Percentiles rank a stretch among this genome's conserved stretches.
Evolutionary conservation across 2,888 invertebrate genomes (phyloP).

Genomic region (Argyresthia albistria): DNA sequence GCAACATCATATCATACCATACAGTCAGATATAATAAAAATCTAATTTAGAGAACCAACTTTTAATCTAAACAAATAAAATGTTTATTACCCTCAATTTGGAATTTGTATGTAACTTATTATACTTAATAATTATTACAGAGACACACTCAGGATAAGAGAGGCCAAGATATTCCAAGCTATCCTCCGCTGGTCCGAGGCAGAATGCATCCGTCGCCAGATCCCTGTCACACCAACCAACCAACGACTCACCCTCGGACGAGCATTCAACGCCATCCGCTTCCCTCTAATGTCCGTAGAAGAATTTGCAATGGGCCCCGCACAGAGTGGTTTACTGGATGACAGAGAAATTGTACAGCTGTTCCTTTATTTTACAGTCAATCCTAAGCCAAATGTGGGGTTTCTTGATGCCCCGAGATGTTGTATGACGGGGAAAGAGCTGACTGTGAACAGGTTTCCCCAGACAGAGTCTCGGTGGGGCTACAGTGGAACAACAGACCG

Average conservation of each 20-base stretch:
- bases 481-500: conserved; percentile 88
- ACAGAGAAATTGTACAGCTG: conserved; percentile 82
- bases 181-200: conserved; percentile 82
- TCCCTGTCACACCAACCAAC: conserved; percentile 77
- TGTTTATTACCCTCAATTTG: too few relatives aligned
- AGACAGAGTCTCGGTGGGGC: conserved; percentile 87
- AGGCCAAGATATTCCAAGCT: conserved; percentile 83
- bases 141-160: conserved; percentile 84
- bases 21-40: too few relatives aligned
- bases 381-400: conserved; percentile 82
- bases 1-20: too few relatives aligned
- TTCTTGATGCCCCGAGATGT: conserved; percentile 80
- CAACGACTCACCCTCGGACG: conserved; percentile 78
- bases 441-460: conserved; percentile 79
- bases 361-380: conserved; percentile 81
- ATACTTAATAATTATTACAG: conserved; percentile 39
- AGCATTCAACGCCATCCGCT: conserved; percentile 81
- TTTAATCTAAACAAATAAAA: too few relatives aligned
- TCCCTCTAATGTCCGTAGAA: conserved; percentile 88
- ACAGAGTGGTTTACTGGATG: conserved; percentile 81
- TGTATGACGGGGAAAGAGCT: conserved; percentile 86
- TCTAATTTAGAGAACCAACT: too few relatives aligned
- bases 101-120: too few relatives aligned
- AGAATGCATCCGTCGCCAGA: conserved; percentile 78
- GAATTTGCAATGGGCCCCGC: conserved; percentile 87